Percentiles rank a stretch among this genome's conserved stretches.
Evolutionary conservation across 2,113 vertebrate species (phyloP).

Genomic region (Erythrocercus mccallii): DNA sequence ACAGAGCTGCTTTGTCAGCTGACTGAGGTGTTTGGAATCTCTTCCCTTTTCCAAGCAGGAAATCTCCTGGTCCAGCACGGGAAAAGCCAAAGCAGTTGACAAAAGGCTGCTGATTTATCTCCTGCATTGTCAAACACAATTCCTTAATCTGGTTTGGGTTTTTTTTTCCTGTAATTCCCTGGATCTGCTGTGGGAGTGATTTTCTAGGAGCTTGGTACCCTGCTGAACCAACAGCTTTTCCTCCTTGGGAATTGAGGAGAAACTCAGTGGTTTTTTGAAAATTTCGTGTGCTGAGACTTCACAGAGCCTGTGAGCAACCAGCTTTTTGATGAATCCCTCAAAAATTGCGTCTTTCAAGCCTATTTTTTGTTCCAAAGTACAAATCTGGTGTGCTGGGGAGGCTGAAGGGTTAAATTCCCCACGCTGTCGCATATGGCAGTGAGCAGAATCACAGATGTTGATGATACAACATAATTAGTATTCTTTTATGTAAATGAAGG

Average conservation of each 20-base stretch:
- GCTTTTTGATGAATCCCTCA: neutral
- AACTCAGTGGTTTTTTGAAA: neutral
- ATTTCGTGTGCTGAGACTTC: neutral
- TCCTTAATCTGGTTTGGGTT: neutral
- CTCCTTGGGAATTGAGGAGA: neutral
- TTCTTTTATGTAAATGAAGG: constrained; percentile 81
- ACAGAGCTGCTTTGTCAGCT: constrained; percentile 7
- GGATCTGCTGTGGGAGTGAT: neutral
- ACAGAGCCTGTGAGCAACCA: neutral
- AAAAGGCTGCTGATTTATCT: constrained; percentile 24
- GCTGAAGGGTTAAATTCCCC: constrained; percentile 72
- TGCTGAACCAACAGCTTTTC: neutral
- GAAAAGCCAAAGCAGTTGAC: constrained; percentile 4
- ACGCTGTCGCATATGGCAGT: constrained; percentile 72
- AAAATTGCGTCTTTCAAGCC: neutral
- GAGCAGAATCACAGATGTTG: constrained; percentile 80
- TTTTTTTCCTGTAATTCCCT: neutral
- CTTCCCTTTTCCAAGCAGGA: neutral
- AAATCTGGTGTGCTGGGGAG: neutral
- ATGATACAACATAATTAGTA: constrained; percentile 79
- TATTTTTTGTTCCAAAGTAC: neutral
- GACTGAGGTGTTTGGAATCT: neutral
- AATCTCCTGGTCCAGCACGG: neutral
- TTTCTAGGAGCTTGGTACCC: neutral
- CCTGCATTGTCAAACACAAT: constrained; percentile 6